Conservation (phyloP, 2,888 invertebrate genomes). For the Lycaena phlaeas region DNA sequence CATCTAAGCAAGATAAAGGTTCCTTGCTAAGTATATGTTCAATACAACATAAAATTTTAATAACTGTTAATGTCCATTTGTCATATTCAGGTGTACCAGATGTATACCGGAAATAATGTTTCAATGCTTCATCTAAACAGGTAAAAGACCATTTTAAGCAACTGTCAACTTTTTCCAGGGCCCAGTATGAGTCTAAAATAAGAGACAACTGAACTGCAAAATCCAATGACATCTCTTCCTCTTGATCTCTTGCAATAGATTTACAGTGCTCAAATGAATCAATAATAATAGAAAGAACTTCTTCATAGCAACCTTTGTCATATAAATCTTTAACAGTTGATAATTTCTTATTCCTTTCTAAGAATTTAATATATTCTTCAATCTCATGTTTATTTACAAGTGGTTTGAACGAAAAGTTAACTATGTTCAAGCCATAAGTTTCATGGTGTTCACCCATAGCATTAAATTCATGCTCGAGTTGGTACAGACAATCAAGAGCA, state of each 20-base stretch:
- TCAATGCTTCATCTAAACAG: conserved; percentile 81
- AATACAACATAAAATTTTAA: conserved; percentile 58
- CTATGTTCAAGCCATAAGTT: conserved; percentile 36
- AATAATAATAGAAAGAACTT: conserved; percentile 77
- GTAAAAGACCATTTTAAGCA: conserved; percentile 86
- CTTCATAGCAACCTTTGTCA: conserved; percentile 75
- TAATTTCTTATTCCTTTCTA: conserved; percentile 69
- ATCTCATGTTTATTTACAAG: conserved; percentile 46
- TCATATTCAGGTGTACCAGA: conserved; percentile 55
- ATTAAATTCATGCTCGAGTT: conserved; percentile 55
- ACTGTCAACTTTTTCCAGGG: conserved; percentile 72
- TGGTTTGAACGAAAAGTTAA: conserved; percentile 55
- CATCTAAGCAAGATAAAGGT: conserved; percentile 61
- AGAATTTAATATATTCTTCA: conserved; percentile 43
- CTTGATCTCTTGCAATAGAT: conserved; percentile 47
- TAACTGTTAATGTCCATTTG: conserved; percentile 57
- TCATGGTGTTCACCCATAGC: conserved; percentile 52
- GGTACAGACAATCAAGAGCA: conserved; percentile 55
- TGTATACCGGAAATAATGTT: conserved; percentile 71
- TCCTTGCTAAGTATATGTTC: conserved; percentile 58
- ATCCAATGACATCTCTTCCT: conserved; percentile 63
- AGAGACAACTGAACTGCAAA: conserved; percentile 74
- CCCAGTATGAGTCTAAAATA: conserved; percentile 78
- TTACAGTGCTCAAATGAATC: conserved; percentile 77
- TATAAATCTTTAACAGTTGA: conserved; percentile 79